phyloP scores from a whole-genome alignment of 37 sponge, comb jelly and placozoan species.

The Chondrosia reniformis region DNA sequence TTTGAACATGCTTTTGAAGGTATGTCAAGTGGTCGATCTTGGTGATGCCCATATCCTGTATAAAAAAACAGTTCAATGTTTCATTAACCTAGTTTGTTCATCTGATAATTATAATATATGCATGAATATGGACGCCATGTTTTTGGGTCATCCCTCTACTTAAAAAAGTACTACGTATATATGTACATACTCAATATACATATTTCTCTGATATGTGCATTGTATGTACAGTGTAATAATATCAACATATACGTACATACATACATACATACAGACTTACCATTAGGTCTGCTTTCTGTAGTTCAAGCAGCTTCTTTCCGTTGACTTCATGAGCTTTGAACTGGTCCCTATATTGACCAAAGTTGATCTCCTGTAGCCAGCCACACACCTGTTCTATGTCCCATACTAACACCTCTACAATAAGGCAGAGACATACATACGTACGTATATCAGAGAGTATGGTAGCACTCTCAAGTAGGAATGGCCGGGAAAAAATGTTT shows the following conservation, averaged over 20 bases:
- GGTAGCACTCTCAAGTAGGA: slow-evolving; percentile 11
- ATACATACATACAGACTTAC: slow-evolving; percentile 31
- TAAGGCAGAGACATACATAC: slow-evolving; percentile 22
- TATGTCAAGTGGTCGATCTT: slow-evolving; percentile 51
- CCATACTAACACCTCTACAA: slow-evolving; percentile 56
- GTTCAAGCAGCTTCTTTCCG: slow-evolving; percentile 8
- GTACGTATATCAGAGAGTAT: slow-evolving; percentile 15
- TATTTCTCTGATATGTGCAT: background rate
- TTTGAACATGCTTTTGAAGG: slow-evolving; percentile 19
- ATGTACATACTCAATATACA: background rate
- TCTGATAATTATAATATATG: too few species aligned
- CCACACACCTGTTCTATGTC: slow-evolving; percentile 49
- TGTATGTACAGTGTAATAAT: background rate
- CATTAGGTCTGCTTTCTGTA: slow-evolving; percentile 20
- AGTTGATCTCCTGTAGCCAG: slow-evolving; percentile 53
- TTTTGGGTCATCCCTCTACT: too few species aligned
- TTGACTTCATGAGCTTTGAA: slow-evolving; percentile 28
- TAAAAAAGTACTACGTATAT: background rate
- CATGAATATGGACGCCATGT: too few species aligned
- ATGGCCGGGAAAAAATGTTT: too few species aligned
- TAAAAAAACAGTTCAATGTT: too few species aligned
- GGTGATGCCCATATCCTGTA: slow-evolving; percentile 54
- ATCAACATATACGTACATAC: background rate
- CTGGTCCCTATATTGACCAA: slow-evolving; percentile 35
- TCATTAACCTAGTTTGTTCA: too few species aligned